Percentiles rank a stretch among this genome's conserved stretches.
These are phyloP conservation scores for Chaetorhynchus papuensis DNA, from an alignment of 2,113 vertebrate genomes.

Conservation along the genomic window DNA sequence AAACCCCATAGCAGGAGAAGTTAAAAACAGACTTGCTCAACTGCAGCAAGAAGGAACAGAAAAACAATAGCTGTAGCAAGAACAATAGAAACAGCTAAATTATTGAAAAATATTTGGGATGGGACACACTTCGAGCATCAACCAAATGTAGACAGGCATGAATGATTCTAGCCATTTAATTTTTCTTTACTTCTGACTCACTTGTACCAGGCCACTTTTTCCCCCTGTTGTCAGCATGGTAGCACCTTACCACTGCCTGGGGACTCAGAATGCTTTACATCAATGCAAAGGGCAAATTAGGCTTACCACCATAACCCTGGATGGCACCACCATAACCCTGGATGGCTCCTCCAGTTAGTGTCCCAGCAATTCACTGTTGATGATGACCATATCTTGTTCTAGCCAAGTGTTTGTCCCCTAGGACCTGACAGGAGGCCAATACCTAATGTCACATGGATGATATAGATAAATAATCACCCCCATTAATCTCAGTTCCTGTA, in stretches of 20 bases:
- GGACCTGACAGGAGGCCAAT: neutral
- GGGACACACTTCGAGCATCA: neutral
- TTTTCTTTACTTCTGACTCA: neutral
- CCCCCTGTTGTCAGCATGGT: neutral
- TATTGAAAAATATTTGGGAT: neutral
- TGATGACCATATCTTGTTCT: neutral
- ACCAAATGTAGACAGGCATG: rapidly evolving
- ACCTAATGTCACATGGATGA: neutral
- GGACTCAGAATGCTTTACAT: neutral
- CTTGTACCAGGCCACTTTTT: neutral
- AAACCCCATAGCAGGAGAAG: neutral
- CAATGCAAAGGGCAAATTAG: neutral
- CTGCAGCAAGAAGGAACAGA: neutral
- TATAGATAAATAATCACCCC: neutral
- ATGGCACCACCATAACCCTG: neutral
- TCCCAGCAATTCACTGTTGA: neutral
- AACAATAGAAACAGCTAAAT: neutral
- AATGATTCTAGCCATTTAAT: neutral
- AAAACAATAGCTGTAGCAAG: neutral
- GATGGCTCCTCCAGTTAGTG: neutral
- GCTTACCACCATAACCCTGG: neutral
- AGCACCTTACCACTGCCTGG: neutral
- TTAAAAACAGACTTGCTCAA: neutral
- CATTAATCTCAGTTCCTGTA: neutral
- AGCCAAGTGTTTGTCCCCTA: neutral